A percentile compares a stretch with the other conserved stretches of the same genome.
These are phyloP conservation scores for Maniola jurtina DNA, from an alignment of 1,140 invertebrate species.

Conservation along the genomic window DNA sequence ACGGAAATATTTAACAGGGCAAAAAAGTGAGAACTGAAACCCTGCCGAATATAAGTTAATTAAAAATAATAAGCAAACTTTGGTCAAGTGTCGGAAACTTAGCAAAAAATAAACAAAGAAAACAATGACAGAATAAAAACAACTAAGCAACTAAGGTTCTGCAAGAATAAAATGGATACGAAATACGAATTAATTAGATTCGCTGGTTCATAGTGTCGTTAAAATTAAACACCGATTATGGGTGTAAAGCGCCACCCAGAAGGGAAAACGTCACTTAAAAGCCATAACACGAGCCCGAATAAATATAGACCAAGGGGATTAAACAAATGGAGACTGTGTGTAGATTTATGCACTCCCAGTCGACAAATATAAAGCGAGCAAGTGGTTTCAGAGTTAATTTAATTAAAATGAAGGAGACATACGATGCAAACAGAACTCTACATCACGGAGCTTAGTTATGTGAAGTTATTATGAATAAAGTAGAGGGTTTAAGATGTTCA, in stretches of 20 bases:
- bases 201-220: background rate
- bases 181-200: no score
- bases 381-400: slow-evolving; percentile 8
- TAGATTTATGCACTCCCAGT: slow-evolving; percentile 36
- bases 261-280: slow-evolving; percentile 59
- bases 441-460: background rate
- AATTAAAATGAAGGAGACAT: slow-evolving; percentile 6
- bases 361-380: slow-evolving; percentile 22
- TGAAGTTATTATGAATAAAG: background rate
- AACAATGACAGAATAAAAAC: no score
- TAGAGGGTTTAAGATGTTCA: no score
- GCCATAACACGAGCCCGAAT: slow-evolving; percentile 34
- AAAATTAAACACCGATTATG: slow-evolving; percentile 18
- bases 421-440: slow-evolving; percentile 1
- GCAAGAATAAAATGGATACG: no score
- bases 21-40: no score
- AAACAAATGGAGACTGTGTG: slow-evolving; percentile 38
- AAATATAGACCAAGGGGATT: slow-evolving; percentile 56
- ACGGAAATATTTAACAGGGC: no score
- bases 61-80: no score
- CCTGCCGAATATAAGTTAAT: no score
- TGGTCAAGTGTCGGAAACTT: no score
- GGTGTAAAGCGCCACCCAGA: slow-evolving; percentile 53
- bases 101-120: no score
- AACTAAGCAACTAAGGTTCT: no score